Evolutionary conservation across 1,140 invertebrate species (phyloP), one percentile per base, ranked within the genome.

Genomic region (Pinna nobilis): DNA sequence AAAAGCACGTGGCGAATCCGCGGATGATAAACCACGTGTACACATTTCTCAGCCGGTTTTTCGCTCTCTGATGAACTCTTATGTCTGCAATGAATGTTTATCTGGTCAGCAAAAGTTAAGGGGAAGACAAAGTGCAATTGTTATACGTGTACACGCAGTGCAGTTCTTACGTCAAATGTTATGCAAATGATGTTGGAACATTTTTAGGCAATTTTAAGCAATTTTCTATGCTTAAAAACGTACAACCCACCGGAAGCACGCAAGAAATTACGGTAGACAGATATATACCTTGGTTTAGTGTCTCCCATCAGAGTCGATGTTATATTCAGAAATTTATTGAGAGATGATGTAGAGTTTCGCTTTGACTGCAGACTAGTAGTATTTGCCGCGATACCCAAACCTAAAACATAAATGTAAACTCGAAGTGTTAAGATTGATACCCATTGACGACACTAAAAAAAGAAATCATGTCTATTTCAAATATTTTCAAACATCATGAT

Each of bases 21-120:
- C 18, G 63, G 63, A 35, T 66, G 63, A 50, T 51, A 51, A 7
- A 23, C 25, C 1, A 66, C 33, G 13, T 66, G 63, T n/a, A 66
- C 25, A 37, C 63, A 66, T 33, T 32, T 7, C 3, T 32, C 18
- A 4, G 33, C 28, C 7, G 44, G 18, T 9, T 23, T 13, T 4
- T 66, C 44, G 6, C 35, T 30, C 32, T 66, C 63, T 0, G 63
- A 66, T n/a, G 51, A 1, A 49, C 63, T 66, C 32, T 66, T 66
- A 18, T 49, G 32, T n/a, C 37, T n/a, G n/a, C n/a, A n/a, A n/a
- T n/a, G n/a, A n/a, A n/a, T 61, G 59, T 23, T 25, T 11, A 25
- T 41, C 5, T 7, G 28, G 15, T 9, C 13, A 20, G 2, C 2
- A 11, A 20, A 23, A 61, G 28, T 11, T 61, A 20, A n/a, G n/a